Percentiles rank a stretch among this genome's conserved stretches.
Evolutionary conservation across 92 coral and sea anemone species (phyloP).

Genomic region (Epizoanthus stellaris): DNA sequence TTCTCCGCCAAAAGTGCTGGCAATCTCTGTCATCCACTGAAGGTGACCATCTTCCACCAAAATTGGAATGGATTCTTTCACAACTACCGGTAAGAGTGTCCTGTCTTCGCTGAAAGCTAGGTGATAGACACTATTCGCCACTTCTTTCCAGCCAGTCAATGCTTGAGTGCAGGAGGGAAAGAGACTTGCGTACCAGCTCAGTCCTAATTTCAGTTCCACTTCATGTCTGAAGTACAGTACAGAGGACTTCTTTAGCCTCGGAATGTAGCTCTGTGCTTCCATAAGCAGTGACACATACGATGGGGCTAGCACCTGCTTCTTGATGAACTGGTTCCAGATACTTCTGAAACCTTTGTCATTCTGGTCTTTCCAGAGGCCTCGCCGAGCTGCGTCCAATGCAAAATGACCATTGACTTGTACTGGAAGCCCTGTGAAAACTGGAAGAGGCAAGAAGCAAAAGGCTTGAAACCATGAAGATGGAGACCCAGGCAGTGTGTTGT

Average conservation of each 20-base stretch:
- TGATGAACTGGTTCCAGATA: slow-evolving; percentile 39
- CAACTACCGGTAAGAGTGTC: slow-evolving; percentile 42
- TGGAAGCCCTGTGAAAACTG: slow-evolving; percentile 39
- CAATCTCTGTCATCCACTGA: background rate
- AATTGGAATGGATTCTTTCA: background rate
- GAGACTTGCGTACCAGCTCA: slow-evolving; percentile 44
- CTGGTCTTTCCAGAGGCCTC: slow-evolving; percentile 36
- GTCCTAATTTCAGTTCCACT: background rate
- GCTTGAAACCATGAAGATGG: background rate
- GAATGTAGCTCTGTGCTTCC: slow-evolving; percentile 45
- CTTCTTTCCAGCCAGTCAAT: slow-evolving; percentile 8
- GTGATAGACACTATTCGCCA: slow-evolving; percentile 15
- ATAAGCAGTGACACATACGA: slow-evolving; percentile 33
- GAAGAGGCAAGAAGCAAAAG: slow-evolving; percentile 54
- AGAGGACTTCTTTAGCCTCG: background rate
- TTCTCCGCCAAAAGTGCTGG: slow-evolving; percentile 1
- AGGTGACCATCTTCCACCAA: background rate
- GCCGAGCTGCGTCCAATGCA: slow-evolving; percentile 40
- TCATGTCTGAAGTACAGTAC: slow-evolving; percentile 26
- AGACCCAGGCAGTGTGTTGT: background rate
- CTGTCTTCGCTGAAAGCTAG: slow-evolving; percentile 1
- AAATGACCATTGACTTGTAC: slow-evolving; percentile 59
- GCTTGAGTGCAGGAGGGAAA: slow-evolving; percentile 21
- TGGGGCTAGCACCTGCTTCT: slow-evolving; percentile 43
- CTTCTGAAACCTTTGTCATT: slow-evolving; percentile 14